Evolutionary conservation across 1,140 invertebrate species (phyloP).

Genomic region (Homalodisca vitripennis): DNA sequence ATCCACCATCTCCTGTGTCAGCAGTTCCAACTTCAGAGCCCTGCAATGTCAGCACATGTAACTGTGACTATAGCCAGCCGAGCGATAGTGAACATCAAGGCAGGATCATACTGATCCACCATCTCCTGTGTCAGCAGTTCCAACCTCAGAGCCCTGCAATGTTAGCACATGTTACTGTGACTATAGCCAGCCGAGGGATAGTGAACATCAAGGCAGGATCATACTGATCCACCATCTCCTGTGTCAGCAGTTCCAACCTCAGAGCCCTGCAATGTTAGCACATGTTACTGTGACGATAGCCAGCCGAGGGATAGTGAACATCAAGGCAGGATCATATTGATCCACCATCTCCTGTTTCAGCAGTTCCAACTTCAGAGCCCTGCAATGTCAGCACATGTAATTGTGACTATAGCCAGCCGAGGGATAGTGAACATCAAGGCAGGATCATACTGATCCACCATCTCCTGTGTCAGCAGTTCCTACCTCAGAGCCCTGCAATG

Average conservation of each 20-base stretch:
- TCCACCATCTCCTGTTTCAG: conserved; percentile 94
- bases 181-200: conserved; percentile 95
- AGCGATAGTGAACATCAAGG: conserved; percentile 98
- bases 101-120: conserved; percentile 96
- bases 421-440: conserved; percentile 99
- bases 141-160: conserved; percentile 73
- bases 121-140: conserved; percentile 87
- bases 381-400: no score
- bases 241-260: conserved; percentile 76
- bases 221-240: conserved; percentile 95
- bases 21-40: conserved; percentile 76
- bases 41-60: conserved; percentile 57
- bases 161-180: no score
- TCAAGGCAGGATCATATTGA: conserved; percentile 94
- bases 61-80: conserved; percentile 92
- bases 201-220: conserved; percentile 99
- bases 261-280: conserved; percentile 71
- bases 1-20: conserved; percentile 94
- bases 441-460: conserved; percentile 97
- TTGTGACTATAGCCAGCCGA: conserved; percentile 91
- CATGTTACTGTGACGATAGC: conserved; percentile 97
- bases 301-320: conserved; percentile 98
- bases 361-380: conserved; percentile 79
- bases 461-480: conserved; percentile 84
- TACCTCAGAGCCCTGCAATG: conserved; percentile 75